Evolutionary conservation across 2,797 vertebrate species (phyloP).

Genomic region (Crocodylus rhombifer): DNA sequence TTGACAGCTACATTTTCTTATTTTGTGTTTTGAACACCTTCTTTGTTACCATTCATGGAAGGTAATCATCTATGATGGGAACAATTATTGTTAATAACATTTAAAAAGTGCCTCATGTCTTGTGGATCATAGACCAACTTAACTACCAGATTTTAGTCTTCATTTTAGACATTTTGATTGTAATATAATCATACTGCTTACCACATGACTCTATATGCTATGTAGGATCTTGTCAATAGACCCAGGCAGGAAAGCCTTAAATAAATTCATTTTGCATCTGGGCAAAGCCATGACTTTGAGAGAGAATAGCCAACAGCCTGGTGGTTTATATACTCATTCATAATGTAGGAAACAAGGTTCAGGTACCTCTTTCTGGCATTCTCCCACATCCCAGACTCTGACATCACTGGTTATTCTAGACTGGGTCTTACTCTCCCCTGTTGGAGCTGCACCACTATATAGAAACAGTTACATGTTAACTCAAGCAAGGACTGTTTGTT

Average conservation of each 20-base stretch:
- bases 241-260: neutral
- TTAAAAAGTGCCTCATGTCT: neutral
- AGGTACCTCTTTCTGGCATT: fast-evolving
- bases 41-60: neutral
- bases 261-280: neutral
- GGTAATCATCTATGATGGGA: neutral
- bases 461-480: neutral
- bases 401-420: neutral
- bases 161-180: neutral
- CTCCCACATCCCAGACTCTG: neutral
- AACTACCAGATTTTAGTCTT: neutral
- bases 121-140: neutral
- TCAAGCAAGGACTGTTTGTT: neutral
- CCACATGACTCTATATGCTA: neutral
- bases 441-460: neutral
- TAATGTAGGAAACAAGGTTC: neutral
- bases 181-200: neutral
- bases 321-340: neutral
- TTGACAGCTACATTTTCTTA: neutral
- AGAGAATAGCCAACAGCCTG: neutral
- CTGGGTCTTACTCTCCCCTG: fast-evolving
- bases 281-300: neutral
- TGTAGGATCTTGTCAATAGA: neutral
- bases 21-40: neutral
- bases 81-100: neutral